Evolutionary conservation across 2,888 invertebrate species (phyloP).

Genomic region (Drosophila ezoana): DNA sequence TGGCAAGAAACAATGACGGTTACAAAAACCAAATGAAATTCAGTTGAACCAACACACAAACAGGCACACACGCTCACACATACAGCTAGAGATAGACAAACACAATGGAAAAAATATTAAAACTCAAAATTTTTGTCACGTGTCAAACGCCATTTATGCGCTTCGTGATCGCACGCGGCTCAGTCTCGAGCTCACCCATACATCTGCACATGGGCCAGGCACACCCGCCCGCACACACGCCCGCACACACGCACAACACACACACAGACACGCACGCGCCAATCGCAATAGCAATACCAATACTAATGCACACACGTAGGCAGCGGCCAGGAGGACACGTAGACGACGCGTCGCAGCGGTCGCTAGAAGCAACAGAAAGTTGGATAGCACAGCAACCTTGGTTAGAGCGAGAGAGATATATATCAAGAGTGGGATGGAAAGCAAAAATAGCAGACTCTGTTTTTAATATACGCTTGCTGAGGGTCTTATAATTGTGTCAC

Average conservation of each 20-base stretch:
- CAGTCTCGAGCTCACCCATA: slow-evolving; percentile 20
- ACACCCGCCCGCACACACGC: slow-evolving; percentile 11
- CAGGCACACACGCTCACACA: slow-evolving; percentile 2
- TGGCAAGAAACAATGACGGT: slow-evolving; percentile 54
- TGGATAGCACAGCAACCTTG: neutral
- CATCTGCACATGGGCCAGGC: slow-evolving; percentile 12
- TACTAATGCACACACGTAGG: slow-evolving; percentile 49
- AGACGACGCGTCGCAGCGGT: slow-evolving; percentile 14
- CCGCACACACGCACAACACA: too few species aligned
- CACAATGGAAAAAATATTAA: slow-evolving; percentile 69
- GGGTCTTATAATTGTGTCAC: slow-evolving; percentile 11
- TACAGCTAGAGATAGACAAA: slow-evolving; percentile 8
- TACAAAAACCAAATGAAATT: slow-evolving; percentile 71
- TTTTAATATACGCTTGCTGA: slow-evolving; percentile 1
- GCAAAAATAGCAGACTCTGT: neutral
- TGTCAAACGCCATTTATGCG: slow-evolving; percentile 80
- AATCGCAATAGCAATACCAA: slow-evolving; percentile 25
- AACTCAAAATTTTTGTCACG: slow-evolving; percentile 78
- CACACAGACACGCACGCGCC: slow-evolving; percentile 1
- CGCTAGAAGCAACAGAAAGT: slow-evolving; percentile 14
- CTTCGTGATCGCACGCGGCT: slow-evolving; percentile 75
- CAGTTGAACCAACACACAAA: slow-evolving; percentile 51
- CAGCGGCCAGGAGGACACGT: slow-evolving; percentile 28
- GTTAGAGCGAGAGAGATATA: too few species aligned
- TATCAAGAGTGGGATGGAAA: neutral